These are phyloP conservation scores for Poecilobothrus nobilitatus DNA, from an alignment of 2,888 invertebrate species.

Conservation along the genomic window DNA sequence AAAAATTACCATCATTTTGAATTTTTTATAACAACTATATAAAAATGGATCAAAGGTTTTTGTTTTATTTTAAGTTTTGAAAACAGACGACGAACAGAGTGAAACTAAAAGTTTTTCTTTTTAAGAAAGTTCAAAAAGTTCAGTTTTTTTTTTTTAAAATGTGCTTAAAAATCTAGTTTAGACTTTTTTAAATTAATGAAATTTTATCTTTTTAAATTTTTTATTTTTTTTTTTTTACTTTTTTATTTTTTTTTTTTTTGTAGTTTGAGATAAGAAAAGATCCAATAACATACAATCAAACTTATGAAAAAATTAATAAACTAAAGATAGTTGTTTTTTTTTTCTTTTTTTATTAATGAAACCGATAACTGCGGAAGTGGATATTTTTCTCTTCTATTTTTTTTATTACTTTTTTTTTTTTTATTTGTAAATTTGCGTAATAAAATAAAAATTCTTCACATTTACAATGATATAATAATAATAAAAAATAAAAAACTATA, in stretches of 20 bases:
- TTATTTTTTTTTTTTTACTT: too few species aligned
- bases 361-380: constrained; percentile 6
- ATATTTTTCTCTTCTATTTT: neutral
- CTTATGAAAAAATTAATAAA: too few species aligned
- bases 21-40: too few species aligned
- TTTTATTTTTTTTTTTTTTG: too few species aligned
- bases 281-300: neutral
- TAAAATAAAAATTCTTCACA: neutral
- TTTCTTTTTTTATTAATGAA: neutral
- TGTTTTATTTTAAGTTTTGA: too few species aligned
- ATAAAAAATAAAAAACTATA: neutral
- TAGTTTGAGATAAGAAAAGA: neutral
- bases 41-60: too few species aligned
- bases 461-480: neutral
- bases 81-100: too few species aligned
- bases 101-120: too few species aligned
- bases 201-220: neutral
- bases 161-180: neutral
- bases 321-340: neutral
- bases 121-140: too few species aligned
- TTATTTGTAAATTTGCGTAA: neutral
- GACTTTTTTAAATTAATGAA: neutral
- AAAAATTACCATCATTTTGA: too few species aligned
- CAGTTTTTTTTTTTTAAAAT: too few species aligned
- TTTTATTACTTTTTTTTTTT: neutral